Base-by-base conservation (phyloP, 2,797 vertebrate species). In the Nannoperca australis region DNA sequence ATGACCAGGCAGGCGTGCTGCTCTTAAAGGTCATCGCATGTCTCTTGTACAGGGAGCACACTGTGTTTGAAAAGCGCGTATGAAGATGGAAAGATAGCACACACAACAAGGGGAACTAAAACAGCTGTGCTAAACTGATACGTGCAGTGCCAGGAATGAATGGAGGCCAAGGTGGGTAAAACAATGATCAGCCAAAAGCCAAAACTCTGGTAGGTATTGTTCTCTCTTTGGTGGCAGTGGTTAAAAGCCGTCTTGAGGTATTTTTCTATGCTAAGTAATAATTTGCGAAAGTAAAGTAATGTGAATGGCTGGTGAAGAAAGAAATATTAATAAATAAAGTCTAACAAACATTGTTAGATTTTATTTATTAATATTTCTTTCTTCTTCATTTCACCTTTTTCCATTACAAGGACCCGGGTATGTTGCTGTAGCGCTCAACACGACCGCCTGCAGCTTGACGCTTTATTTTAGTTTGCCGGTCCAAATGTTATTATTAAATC, bases 11-110 rank as follows among this genome's bases (percentile, higher is more conserved):
- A 84, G 76, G 85, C 78, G 53, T 70, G 79, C 77, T 78, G 76
- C 56, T 91, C 53, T 81, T 67, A 89, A 91, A 91, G 88, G 88
- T 90, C 87, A 88, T 27, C 10, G 8, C 73, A 73, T 67, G 82
- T 86, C 72, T 80, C 72, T 30, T 61, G 71, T 45, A 77, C 55
- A 66, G 55, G 55, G 22, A 65, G 56, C 73, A 42, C 1, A 17
- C 69, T 61, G 75, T 34, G 65, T 70, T 72, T 18, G 32, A 84
- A 38, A 58, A 62, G 72, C 38, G 56, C 76, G 70, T 42, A n/a
- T 78, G 78, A 59, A 70, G 78, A 87, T 71, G 49, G 69, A 73
- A 68, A 34, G 54, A 88, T 55, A 81, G 56, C 60, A 18, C 62
- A 59, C 49, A 56, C 1, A 38, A 72, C 70, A 70, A 79, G 70